phyloP scores from a whole-genome alignment of 1,140 invertebrate genomes.

The Marisa cornuarietis region DNA sequence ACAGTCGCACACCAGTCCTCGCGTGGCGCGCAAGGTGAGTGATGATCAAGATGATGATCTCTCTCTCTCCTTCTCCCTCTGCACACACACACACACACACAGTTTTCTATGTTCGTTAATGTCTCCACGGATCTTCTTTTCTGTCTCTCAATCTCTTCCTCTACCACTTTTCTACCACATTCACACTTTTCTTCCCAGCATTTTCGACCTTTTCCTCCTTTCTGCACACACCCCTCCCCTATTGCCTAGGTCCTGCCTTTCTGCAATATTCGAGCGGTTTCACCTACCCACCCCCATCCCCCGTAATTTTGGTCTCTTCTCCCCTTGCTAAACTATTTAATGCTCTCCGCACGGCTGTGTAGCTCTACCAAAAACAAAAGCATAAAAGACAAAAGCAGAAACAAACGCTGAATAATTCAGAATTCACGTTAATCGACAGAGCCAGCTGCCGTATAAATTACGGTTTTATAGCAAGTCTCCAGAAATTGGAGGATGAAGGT shows the following conservation, averaged over 20 bases:
- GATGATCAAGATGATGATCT: not conserved
- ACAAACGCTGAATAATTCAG: too few relatives aligned
- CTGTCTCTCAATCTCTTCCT: slow-evolving; percentile 7
- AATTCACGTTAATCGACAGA: too few relatives aligned
- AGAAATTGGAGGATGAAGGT: too few relatives aligned
- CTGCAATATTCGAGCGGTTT: not conserved
- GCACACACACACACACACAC: not conserved
- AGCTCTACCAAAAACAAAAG: too few relatives aligned
- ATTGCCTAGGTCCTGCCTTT: not conserved
- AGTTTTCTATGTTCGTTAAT: not conserved
- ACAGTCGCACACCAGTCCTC: slow-evolving; percentile 19
- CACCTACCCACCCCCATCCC: not conserved
- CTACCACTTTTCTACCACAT: not conserved
- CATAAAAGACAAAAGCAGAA: too few relatives aligned
- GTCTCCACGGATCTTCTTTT: not conserved
- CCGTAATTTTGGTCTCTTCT: slow-evolving; percentile 11
- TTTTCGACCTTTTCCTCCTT: slow-evolving; percentile 7
- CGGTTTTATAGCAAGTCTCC: too few relatives aligned
- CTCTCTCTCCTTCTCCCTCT: not conserved
- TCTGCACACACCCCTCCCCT: not conserved
- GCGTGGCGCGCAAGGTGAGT: slow-evolving; percentile 11
- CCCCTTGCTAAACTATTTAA: slow-evolving; percentile 4
- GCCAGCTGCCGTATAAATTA: too few relatives aligned
- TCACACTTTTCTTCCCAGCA: too few relatives aligned
- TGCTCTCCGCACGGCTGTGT: not conserved